Percentiles rank a stretch among this genome's conserved stretches.
These are phyloP conservation scores for Mionectes macconnelli DNA, from an alignment of 2,113 vertebrate species.

Conservation along the genomic window DNA sequence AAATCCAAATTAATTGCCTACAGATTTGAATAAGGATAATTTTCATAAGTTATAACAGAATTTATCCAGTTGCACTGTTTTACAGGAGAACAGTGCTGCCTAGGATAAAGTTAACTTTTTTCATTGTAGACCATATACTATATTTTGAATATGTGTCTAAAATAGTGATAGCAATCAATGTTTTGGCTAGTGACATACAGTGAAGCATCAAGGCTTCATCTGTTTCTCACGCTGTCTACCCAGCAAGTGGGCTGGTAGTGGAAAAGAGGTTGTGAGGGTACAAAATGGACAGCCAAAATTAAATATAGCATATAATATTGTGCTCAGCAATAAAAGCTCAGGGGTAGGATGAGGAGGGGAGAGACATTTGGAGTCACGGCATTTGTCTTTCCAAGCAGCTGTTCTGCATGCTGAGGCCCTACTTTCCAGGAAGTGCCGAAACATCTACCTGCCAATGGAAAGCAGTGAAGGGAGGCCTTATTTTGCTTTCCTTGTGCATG, in stretches of 20 bases:
- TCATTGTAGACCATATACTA: background rate
- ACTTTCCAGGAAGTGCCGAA: background rate
- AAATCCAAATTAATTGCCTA: background rate
- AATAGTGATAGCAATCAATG: background rate
- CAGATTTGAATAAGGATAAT: background rate
- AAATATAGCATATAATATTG: accelerated
- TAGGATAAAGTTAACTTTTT: background rate
- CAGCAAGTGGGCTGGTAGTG: background rate
- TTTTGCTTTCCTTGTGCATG: background rate
- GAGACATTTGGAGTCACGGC: accelerated
- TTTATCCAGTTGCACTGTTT: background rate
- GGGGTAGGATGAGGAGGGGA: background rate
- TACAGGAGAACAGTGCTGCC: background rate
- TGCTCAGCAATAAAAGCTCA: background rate
- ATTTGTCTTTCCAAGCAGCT: background rate
- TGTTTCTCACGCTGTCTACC: background rate
- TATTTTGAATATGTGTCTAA: background rate
- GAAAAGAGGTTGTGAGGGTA: background rate
- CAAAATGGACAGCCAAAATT: background rate
- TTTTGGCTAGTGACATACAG: background rate
- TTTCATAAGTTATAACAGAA: background rate
- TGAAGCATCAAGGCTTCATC: background rate
- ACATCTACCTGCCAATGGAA: background rate
- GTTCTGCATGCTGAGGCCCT: no score
- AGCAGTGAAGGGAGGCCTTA: background rate